Evolutionary conservation across 2,113 vertebrate species (phyloP).

Genomic region (Nothocercus nigrocapillus): DNA sequence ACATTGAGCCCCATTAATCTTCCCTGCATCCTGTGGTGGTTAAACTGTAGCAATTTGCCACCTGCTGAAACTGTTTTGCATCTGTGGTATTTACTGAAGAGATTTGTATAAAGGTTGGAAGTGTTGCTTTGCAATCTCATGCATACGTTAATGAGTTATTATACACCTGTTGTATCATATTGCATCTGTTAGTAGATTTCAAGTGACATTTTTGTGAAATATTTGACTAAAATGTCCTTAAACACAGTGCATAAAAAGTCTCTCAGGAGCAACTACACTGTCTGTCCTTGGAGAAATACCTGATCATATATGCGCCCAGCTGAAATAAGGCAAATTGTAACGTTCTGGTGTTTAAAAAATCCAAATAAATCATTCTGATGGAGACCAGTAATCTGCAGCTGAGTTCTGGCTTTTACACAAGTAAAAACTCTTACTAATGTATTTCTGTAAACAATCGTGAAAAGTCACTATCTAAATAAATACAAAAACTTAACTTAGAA

Average conservation of each 20-base stretch:
- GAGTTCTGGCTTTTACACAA: neutral
- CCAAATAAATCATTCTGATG: neutral
- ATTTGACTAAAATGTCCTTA: neutral
- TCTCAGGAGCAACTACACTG: neutral
- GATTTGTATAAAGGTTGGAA: conserved; percentile 53
- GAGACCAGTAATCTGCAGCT: neutral
- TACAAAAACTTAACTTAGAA: rapidly evolving
- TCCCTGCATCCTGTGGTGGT: conserved; percentile 34
- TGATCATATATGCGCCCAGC: neutral
- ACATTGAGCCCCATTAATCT: conserved; percentile 18
- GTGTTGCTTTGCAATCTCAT: conserved; percentile 29
- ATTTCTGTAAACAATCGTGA: neutral
- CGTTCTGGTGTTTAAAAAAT: neutral
- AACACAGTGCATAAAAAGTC: neutral
- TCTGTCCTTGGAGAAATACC: neutral
- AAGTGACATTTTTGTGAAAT: conserved; percentile 14
- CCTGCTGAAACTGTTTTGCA: conserved; percentile 57
- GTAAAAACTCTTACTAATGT: neutral
- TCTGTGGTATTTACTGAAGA: conserved; percentile 42
- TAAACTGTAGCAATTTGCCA: conserved; percentile 48
- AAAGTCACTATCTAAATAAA: neutral
- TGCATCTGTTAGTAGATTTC: neutral
- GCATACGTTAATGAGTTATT: neutral
- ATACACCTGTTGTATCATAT: neutral
- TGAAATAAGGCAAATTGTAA: neutral